Conservation (phyloP, 2,888 invertebrate genomes). For the Deilephila porcellus region DNA sequence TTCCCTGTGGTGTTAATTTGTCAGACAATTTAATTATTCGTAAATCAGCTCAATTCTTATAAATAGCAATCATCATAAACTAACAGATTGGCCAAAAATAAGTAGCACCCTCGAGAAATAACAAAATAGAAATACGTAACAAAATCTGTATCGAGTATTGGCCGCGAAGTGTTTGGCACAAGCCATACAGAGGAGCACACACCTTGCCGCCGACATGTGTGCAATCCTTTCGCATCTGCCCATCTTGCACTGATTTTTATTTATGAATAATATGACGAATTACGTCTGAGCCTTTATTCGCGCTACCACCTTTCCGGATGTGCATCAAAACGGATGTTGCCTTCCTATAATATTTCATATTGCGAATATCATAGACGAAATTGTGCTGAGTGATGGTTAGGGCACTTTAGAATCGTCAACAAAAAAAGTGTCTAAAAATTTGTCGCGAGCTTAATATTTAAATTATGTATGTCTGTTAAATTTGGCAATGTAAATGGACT, state of each 20-base stretch:
- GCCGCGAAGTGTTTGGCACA: conserved; percentile 76
- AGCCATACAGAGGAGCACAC: conserved; percentile 65
- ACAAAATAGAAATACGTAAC: conserved; percentile 47
- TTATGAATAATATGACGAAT: conserved; percentile 84
- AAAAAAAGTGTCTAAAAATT: too few relatives aligned
- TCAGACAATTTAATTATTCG: too few relatives aligned
- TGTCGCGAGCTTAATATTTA: too few relatives aligned
- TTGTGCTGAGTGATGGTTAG: conserved; percentile 28
- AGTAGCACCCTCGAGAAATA: not conserved
- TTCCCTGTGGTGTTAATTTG: too few relatives aligned
- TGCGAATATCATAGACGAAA: conserved; percentile 48
- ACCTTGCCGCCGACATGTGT: conserved; percentile 80
- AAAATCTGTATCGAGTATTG: conserved; percentile 60
- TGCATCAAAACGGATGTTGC: conserved; percentile 72
- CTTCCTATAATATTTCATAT: conserved; percentile 59
- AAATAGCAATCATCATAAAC: not conserved
- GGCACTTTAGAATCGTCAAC: not conserved
- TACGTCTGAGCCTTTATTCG: conserved; percentile 76
- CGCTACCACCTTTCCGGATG: conserved; percentile 82
- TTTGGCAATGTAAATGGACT: too few relatives aligned
- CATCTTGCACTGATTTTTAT: conserved; percentile 77
- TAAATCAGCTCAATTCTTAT: too few relatives aligned
- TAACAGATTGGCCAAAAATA: conserved; percentile 4
- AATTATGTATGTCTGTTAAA: too few relatives aligned
- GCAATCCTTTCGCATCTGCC: conserved; percentile 82